Percentiles rank a stretch among this genome's conserved stretches.
Evolutionary conservation across 2,113 vertebrate genomes (phyloP).

Genomic region (Dipodomys ordii): DNA sequence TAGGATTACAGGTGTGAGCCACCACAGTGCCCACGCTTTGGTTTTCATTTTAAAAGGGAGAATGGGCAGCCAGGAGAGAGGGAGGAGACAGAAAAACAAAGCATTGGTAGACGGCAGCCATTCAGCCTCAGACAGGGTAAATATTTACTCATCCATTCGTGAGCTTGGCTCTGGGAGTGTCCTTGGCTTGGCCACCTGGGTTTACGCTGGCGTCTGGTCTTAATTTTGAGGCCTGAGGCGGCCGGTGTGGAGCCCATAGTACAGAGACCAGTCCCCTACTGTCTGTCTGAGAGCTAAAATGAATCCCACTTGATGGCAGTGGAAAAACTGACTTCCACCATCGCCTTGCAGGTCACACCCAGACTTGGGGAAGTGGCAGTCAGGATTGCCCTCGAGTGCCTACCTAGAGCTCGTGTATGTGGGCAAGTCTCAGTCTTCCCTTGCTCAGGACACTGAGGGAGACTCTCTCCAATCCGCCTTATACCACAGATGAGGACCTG

Average conservation of each 20-base stretch:
- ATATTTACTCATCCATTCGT: slow-evolving; percentile 79
- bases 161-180: slow-evolving; percentile 60
- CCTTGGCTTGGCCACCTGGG: slow-evolving; percentile 66
- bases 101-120: slow-evolving; percentile 64
- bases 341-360: not conserved
- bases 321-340: not conserved
- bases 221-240: not conserved
- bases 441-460: not conserved
- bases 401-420: too few species aligned
- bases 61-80: not conserved
- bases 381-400: not conserved
- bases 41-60: slow-evolving; percentile 43
- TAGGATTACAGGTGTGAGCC: too few species aligned
- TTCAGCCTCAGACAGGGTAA: slow-evolving; percentile 77
- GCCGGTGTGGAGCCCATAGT: slow-evolving; percentile 40
- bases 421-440: not conserved
- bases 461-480: not conserved
- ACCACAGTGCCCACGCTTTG: too few species aligned
- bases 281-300: slow-evolving; percentile 65
- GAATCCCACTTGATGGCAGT: not conserved
- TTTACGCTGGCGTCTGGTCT: slow-evolving; percentile 71
- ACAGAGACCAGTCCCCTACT: slow-evolving; percentile 56
- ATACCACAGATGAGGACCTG: rapidly evolving
- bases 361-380: not conserved
- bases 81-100: slow-evolving; percentile 70